Evolutionary conservation across 2,888 invertebrate genomes (phyloP).

Genomic region (Lissocephala sabroskyi): DNA sequence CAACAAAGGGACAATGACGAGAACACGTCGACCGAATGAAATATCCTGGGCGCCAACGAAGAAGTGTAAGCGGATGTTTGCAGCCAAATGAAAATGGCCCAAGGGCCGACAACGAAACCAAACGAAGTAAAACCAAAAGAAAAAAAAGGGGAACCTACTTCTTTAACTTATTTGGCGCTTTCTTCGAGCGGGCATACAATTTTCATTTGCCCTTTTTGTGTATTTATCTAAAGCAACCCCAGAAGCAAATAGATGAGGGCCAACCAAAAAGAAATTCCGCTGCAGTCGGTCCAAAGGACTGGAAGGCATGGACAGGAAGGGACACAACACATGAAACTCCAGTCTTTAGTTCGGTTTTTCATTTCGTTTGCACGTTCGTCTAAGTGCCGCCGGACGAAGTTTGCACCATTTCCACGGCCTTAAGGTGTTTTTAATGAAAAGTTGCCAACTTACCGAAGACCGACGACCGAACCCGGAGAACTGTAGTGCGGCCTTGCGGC

Average conservation of each 20-base stretch:
- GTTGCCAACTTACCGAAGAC: slow-evolving; percentile 35
- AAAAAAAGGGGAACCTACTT: slow-evolving; percentile 12
- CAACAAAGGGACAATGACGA: slow-evolving; percentile 34
- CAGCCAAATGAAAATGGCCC: slow-evolving; percentile 5
- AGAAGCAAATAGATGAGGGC: slow-evolving; percentile 32
- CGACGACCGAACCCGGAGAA: neutral
- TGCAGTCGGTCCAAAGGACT: slow-evolving; percentile 5
- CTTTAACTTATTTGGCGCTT: slow-evolving; percentile 40
- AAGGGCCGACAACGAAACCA: neutral
- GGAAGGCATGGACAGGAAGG: neutral
- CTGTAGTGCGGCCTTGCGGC: no score
- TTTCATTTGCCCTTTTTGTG: slow-evolving; percentile 49
- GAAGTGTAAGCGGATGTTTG: neutral
- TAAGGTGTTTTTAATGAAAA: slow-evolving; percentile 61
- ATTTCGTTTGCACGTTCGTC: neutral
- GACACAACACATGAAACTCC: neutral
- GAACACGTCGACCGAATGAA: slow-evolving; percentile 12
- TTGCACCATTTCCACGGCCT: slow-evolving; percentile 52
- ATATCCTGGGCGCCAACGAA: neutral
- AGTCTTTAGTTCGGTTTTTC: no score
- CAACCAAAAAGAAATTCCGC: slow-evolving; percentile 1
- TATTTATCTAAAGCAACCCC: slow-evolving; percentile 22
- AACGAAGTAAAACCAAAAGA: neutral
- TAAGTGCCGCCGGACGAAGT: slow-evolving; percentile 45
- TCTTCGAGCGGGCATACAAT: slow-evolving; percentile 37